A percentile compares a stretch with the other conserved stretches of the same genome.
These are phyloP conservation scores for Peromyscus aztecus DNA, from an alignment of 2,797 vertebrate genomes.

Conservation along the genomic window DNA sequence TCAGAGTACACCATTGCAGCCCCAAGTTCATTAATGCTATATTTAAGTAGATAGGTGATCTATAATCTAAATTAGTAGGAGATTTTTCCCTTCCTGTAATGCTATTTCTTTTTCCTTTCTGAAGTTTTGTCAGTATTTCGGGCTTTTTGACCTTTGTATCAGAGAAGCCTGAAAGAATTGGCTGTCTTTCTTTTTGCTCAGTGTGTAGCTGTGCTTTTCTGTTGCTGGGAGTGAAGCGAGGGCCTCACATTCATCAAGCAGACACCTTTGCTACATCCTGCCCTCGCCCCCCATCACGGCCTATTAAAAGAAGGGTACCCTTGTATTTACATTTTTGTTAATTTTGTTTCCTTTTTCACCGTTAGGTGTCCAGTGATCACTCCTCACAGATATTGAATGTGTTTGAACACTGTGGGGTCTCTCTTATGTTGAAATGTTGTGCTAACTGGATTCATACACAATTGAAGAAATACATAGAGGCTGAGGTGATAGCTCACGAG, in stretches of 20 bases:
- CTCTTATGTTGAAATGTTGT: background rate
- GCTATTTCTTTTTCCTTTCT: background rate
- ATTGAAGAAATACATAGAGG: background rate
- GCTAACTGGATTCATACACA: background rate
- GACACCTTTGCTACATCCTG: background rate
- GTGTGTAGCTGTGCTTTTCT: background rate
- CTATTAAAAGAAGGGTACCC: background rate
- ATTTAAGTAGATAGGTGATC: background rate
- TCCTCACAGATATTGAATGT: background rate
- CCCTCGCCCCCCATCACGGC: background rate
- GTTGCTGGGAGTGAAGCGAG: background rate
- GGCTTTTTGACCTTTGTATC: conserved; percentile 5
- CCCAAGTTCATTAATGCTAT: background rate
- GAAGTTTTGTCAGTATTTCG: background rate
- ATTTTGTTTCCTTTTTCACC: conserved; percentile 36
- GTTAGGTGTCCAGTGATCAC: background rate
- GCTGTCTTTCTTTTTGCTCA: background rate
- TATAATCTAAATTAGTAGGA: conserved; percentile 27
- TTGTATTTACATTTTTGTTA: background rate
- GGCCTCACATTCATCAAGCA: background rate
- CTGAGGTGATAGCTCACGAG: background rate
- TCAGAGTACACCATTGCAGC: background rate
- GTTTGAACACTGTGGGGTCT: background rate
- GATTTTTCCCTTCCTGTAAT: background rate
- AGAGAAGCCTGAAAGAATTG: conserved; percentile 1